Base-by-base conservation (phyloP, 2,888 invertebrate species). In the Vesta saturnalis region DNA sequence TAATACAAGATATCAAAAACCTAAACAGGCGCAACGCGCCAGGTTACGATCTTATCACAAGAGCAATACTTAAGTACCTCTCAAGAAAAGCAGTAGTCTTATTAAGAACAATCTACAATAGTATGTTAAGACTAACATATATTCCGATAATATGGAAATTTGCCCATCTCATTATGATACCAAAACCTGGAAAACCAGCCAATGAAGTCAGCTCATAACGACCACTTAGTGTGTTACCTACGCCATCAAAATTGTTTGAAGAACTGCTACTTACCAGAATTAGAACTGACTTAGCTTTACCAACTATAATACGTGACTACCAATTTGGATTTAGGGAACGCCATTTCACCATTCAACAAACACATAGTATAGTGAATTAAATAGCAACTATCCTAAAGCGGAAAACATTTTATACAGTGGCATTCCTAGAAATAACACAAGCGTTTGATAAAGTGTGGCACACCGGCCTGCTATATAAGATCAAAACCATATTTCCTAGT, bases 231-330 rank as follows among this genome's bases (percentile, higher is more conserved):
- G 47, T 77, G 18, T 52, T 77, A 8, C 67, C 74, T 49, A 65
- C 68, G 2, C 19, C 76, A 10, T 75, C 70, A 0, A 77, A 75
- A 61, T n/a, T n/a, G n/a, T n/a, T n/a, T n/a, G n/a, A n/a, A n/a
- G n/a, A n/a, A n/a, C n/a, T n/a, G n/a, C n/a, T 1, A 75, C 14
- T 71, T 74, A 14, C 73, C 75, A 60, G 77, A 74, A 71, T 23
- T 74, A 56, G 23, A 75, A 8, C 57, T 70, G 4, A 55, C 30
- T 15, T 52, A 52, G 18, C 35, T n/a, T n/a, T n/a, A n/a, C n/a
- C n/a, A n/a, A n/a, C n/a, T n/a, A n/a, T n/a, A n/a, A n/a, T n/a
- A n/a, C n/a, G n/a, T n/a, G n/a, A n/a, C n/a, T n/a, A n/a, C n/a
- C n/a, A n/a, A n/a, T n/a, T n/a, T n/a, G n/a, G n/a, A n/a, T 4